These are phyloP conservation scores for Synanthedon myopaeformis DNA, from an alignment of 2,888 invertebrate genomes.

Conservation along the genomic window DNA sequence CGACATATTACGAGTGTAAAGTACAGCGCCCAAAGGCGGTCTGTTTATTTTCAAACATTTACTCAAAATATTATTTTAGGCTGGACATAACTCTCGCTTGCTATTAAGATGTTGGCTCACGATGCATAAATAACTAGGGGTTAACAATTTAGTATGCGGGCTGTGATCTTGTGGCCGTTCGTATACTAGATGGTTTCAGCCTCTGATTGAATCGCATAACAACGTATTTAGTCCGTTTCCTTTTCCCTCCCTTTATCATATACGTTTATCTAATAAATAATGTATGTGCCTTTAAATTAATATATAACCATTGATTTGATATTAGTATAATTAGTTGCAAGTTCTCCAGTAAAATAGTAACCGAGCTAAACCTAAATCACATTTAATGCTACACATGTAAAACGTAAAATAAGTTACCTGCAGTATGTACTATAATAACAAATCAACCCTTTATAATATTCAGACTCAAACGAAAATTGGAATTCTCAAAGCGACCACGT, in stretches of 20 bases:
- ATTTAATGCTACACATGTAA: no score
- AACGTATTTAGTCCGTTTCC: slow-evolving; percentile 45
- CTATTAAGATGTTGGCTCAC: slow-evolving; percentile 66
- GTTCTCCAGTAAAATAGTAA: no score
- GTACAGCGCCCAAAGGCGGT: slow-evolving; percentile 31
- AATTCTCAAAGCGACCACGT: slow-evolving; percentile 24
- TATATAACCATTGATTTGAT: no score
- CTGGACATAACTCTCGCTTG: slow-evolving; percentile 56
- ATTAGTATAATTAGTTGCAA: no score
- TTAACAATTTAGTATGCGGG: slow-evolving; percentile 65
- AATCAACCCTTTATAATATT: neutral
- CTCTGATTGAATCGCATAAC: slow-evolving; percentile 57
- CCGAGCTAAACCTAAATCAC: no score
- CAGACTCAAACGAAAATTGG: slow-evolving; percentile 16
- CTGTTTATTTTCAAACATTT: slow-evolving; percentile 67
- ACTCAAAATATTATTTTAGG: slow-evolving; percentile 69
- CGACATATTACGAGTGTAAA: slow-evolving; percentile 45
- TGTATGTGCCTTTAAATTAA: neutral
- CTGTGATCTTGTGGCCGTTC: slow-evolving; percentile 44
- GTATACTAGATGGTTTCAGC: slow-evolving; percentile 34
- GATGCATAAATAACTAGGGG: slow-evolving; percentile 67
- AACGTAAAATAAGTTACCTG: no score
- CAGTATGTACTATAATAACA: neutral
- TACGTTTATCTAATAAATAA: neutral
- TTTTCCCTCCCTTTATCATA: slow-evolving; percentile 1